phyloP scores from a whole-genome alignment of 2,888 invertebrate species.

The Pollenia angustigena region DNA sequence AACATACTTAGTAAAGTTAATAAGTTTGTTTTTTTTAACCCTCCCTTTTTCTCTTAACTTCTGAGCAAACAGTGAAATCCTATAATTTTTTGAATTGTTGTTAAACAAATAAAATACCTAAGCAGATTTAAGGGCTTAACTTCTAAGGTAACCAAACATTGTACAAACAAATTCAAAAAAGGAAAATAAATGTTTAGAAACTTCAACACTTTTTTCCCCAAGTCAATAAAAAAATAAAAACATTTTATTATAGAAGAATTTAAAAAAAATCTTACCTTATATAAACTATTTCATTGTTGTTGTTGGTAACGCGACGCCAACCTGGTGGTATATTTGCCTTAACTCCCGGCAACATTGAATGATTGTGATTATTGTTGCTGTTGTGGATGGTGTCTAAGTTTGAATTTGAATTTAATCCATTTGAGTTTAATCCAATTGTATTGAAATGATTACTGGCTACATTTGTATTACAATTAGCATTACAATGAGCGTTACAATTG shows the following conservation, averaged over 20 bases:
- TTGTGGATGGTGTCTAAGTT: slow-evolving; percentile 55
- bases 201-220: slow-evolving; percentile 3
- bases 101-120: slow-evolving; percentile 56
- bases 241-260: neutral
- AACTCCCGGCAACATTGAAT: slow-evolving; percentile 71
- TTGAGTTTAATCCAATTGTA: slow-evolving; percentile 62
- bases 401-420: slow-evolving; percentile 64
- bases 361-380: slow-evolving; percentile 57
- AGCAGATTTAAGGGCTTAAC: slow-evolving; percentile 62
- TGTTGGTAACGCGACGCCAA: slow-evolving; percentile 90
- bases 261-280: slow-evolving; percentile 87
- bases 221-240: slow-evolving; percentile 10
- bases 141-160: slow-evolving; percentile 45
- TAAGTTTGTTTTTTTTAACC: slow-evolving; percentile 44
- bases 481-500: slow-evolving; percentile 59
- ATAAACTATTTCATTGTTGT: slow-evolving; percentile 89
- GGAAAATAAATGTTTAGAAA: neutral
- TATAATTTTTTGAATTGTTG: slow-evolving; percentile 48
- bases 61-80: slow-evolving; percentile 45
- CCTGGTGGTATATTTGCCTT: slow-evolving; percentile 88
- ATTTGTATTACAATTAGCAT: slow-evolving; percentile 54
- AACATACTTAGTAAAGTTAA: slow-evolving; percentile 46
- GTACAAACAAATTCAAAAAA: neutral
- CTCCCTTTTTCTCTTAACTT: neutral
- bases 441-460: slow-evolving; percentile 46